These are phyloP conservation scores for Creontiades dilutus DNA, from an alignment of 2,888 invertebrate genomes.

Conservation along the genomic window DNA sequence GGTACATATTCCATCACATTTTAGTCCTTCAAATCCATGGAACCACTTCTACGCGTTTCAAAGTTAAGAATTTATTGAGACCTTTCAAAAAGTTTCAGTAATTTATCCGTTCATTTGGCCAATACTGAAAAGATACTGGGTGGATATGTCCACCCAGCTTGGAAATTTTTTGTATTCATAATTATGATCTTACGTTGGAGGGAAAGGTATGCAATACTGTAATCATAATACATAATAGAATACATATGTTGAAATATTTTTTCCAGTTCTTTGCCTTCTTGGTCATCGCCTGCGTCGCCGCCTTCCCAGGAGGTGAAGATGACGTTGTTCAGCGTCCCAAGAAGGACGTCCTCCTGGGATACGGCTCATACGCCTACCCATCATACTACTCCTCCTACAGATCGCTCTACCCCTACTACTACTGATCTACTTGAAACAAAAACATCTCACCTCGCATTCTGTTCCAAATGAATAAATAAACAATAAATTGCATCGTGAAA, in stretches of 20 bases:
- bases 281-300: conserved; percentile 23
- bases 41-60: no score
- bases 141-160: not conserved
- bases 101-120: no score
- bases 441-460: not conserved
- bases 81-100: no score
- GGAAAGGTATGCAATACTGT: no score
- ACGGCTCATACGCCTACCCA: not conserved
- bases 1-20: no score
- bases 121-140: no score
- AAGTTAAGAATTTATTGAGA: no score
- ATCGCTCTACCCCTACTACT: not conserved
- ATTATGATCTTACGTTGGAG: not conserved
- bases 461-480: not conserved
- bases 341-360: conserved; percentile 18
- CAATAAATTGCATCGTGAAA: no score
- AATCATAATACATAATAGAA: no score
- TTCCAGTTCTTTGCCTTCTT: conserved; percentile 10
- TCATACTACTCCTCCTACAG: not conserved
- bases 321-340: not conserved
- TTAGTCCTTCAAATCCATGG: no score
- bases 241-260: not conserved
- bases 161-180: not conserved
- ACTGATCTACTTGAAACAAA: not conserved
- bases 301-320: not conserved